Base-by-base conservation (phyloP, 2,797 vertebrate genomes). In the Myotis vivesi region DNA sequence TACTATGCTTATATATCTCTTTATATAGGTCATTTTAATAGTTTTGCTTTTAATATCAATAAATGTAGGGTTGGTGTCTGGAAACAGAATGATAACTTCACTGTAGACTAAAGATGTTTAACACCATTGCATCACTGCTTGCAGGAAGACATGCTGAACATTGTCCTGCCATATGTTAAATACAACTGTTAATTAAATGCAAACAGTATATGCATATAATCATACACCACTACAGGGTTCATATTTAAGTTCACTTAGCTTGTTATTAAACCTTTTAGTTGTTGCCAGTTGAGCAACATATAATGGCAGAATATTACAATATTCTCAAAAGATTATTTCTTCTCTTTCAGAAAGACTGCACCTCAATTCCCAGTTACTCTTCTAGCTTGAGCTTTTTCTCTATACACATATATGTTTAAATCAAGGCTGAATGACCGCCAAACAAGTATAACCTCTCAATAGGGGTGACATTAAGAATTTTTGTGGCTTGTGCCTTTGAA, bases 401-500 rank as follows among this genome's bases (percentile, higher is more conserved):
- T 10, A 6, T 73, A 81, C 20, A 75, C 69, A 22, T 46, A 85
- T 38, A 30, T 33, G n/a, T 38, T 93, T 83, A 97, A 94, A 87
- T 91, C 82, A 92, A 88, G 17, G 28, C 64, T 82, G 22, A 53
- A 15, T 69, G 44, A 81, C 73, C 85, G 90, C 25, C 46, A 86
- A 68, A 90, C 53, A 30, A 93, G 69, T 5, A 23, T 92, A 79
- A 96, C 91, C 69, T 94, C 86, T 83, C 91, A 80, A 84, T 57
- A 92, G 38, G 55, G 75, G 51, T 83, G 69, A 44, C 55, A 88
- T 96, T 94, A 92, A 95, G 62, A 69, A 33, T 73, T 88, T 84
- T 46, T 64, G 55, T 59, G 20, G 28, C 83, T 91, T 59, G 36
- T 86, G 64, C 44, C 79, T 87, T 89, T 82, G 46, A 88, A 90